Conservation (phyloP, 2,797 vertebrate genomes). For the Pogoniulus pusillus region DNA sequence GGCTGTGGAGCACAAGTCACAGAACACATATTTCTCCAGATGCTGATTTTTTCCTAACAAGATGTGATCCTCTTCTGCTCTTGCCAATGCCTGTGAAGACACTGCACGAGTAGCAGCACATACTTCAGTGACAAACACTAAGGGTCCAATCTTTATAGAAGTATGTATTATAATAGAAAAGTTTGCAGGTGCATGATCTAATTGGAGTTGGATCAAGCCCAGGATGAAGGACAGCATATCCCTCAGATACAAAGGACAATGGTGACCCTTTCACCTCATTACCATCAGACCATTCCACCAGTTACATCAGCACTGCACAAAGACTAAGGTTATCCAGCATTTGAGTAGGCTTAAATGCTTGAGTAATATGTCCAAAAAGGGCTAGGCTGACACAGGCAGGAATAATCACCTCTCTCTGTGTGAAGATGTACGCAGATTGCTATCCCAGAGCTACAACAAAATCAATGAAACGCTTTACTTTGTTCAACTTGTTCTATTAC, state of each 20-base stretch:
- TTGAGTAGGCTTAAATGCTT: background rate
- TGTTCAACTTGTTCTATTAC: background rate
- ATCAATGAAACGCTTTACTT: background rate
- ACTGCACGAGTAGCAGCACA: background rate
- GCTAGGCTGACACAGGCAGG: background rate
- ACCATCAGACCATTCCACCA: background rate
- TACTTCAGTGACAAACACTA: background rate
- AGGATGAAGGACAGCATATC: background rate
- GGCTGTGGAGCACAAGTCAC: background rate
- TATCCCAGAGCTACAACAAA: background rate
- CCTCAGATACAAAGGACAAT: background rate
- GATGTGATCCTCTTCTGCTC: background rate
- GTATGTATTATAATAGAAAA: background rate
- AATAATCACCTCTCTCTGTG: background rate
- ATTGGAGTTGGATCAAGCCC: background rate
- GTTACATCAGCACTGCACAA: background rate
- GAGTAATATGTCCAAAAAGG: background rate
- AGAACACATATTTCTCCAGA: background rate
- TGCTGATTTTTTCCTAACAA: fast-evolving
- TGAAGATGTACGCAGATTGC: background rate
- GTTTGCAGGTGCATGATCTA: background rate
- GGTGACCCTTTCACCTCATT: background rate
- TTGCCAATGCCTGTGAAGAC: background rate
- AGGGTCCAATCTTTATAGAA: background rate
- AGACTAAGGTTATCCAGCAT: background rate